Evolutionary conservation across 2,113 vertebrate species (phyloP), one percentile per base, ranked within the genome.

Genomic region (Pogona vitticeps): DNA sequence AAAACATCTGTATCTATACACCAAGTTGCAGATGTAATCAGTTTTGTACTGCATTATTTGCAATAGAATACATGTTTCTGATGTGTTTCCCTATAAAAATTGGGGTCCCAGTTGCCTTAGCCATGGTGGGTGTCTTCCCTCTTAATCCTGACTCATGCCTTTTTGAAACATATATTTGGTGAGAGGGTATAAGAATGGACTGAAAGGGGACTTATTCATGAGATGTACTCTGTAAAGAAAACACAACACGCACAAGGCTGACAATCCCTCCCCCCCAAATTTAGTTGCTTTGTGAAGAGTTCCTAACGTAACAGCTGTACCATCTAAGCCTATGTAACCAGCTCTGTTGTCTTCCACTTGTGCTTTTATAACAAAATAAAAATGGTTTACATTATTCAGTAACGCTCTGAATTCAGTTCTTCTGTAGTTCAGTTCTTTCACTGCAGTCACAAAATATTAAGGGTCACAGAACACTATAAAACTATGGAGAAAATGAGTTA

Each of bases 291-390:
- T 70, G 31, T 20, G 18, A n/a, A 61, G 7, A 13, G 21, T 63
- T 31, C 40, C 71, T 4, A 9, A 75, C 2, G 4, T 23, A 13
- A 26, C 23, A 73, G 26, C 31, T 58, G 33, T 23, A 36, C n/a
- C 6, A 88, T 20, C 14, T 2, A 0, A 0, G 14, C 83, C 83
- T 84, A 63, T 76, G 0, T 0, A 86, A 56, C 17, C 38, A 2
- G 2, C 75, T 59, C 0, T 56, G 2, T 1, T 52, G 88, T 80
- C 71, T 68, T 84, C 33, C 26, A 46, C 10, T 5, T 2, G 0
- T 5, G n/a, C 8, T 46, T 3, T 8, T 75, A 84, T 87, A 40
- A 36, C 76, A 0, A 0, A 79, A 71, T 79, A 31, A 38, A 42
- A 68, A 88, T 31, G 17, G 86, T 76, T 84, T 3, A 0, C 1